Conservation (phyloP, 2,797 vertebrate species). For the Setipinna tenuifilis region DNA sequence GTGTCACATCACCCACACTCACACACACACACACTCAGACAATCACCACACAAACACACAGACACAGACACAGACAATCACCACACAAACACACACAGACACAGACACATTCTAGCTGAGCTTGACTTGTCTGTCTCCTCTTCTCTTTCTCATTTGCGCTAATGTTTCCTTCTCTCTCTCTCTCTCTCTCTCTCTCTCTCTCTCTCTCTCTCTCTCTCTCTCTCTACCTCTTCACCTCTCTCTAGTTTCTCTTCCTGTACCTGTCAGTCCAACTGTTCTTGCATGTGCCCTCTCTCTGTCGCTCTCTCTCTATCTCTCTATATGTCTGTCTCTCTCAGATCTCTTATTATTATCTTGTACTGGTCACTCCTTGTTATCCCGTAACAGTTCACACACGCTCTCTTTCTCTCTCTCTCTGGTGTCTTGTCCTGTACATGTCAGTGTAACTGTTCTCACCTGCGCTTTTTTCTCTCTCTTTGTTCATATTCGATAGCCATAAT, state of each 20-base stretch:
- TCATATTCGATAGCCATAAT: neutral
- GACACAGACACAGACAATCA: neutral
- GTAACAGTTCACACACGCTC: too few relatives aligned
- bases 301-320: neutral
- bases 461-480: neutral
- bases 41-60: neutral
- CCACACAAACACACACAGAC: neutral
- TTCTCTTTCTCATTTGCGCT: slow-evolving; percentile 10
- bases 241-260: too few relatives aligned
- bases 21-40: neutral
- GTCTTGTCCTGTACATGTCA: neutral
- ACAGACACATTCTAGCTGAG: slow-evolving; percentile 32
- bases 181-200: neutral
- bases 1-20: slow-evolving; percentile 24
- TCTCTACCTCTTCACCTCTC: slow-evolving; percentile 26
- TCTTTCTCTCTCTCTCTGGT: neutral
- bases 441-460: neutral
- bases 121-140: slow-evolving; percentile 34
- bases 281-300: too few relatives aligned
- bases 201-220: slow-evolving; percentile 7
- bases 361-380: too few relatives aligned
- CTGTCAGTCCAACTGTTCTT: too few relatives aligned
- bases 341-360: neutral
- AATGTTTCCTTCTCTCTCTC: neutral
- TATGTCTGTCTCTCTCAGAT: too few relatives aligned